Evolutionary conservation across 2,113 vertebrate genomes (phyloP).

Genomic region (Brachyhypopomus gauderio): DNA sequence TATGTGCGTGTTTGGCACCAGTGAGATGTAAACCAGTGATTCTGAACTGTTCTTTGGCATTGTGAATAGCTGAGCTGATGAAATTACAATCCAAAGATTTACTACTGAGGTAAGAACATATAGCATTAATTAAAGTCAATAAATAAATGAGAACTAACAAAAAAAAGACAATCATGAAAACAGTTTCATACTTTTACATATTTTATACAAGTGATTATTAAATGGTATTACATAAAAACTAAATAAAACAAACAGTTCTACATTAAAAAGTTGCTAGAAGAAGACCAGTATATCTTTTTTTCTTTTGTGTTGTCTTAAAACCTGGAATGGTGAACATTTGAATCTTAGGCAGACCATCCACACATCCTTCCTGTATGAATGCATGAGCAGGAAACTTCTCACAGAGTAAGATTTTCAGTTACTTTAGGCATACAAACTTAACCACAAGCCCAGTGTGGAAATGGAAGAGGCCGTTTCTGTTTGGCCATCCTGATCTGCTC

Average conservation of each 20-base stretch:
- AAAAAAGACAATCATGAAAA: neutral
- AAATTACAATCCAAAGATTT: neutral
- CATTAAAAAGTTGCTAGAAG: neutral
- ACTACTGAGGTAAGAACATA: constrained; percentile 2
- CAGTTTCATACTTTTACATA: constrained; percentile 12
- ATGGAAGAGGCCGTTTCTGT: too few species aligned
- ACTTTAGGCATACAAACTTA: too few species aligned
- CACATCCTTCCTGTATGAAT: neutral
- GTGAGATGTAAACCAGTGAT: too few species aligned
- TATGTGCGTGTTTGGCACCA: too few species aligned
- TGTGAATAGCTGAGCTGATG: neutral
- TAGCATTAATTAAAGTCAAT: constrained; percentile 20
- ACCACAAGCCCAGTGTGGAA: too few species aligned
- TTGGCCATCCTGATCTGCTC: too few species aligned
- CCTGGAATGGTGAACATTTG: constrained; percentile 19
- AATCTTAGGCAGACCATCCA: neutral
- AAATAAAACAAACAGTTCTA: too few species aligned
- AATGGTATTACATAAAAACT: neutral
- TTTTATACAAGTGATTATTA: constrained; percentile 13
- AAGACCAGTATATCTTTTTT: neutral
- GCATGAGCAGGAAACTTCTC: too few species aligned
- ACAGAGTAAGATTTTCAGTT: too few species aligned
- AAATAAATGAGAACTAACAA: constrained; percentile 38
- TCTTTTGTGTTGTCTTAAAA: constrained; percentile 8
- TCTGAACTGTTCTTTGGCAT: neutral